Evolutionary conservation across 2,888 invertebrate species (phyloP).

Genomic region (Pristionchus mayeri): DNA sequence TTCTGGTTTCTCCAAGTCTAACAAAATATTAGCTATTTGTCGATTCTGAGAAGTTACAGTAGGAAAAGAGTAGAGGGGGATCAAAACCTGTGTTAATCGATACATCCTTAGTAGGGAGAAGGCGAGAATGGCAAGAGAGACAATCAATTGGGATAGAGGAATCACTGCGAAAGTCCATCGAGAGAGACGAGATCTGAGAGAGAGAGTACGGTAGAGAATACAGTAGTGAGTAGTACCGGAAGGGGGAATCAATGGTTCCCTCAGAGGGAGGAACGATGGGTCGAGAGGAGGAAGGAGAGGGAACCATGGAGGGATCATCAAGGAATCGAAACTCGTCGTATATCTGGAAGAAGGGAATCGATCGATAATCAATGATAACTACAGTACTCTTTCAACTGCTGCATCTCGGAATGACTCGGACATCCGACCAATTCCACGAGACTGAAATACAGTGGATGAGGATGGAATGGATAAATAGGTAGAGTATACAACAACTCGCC

Average conservation of each 20-base stretch:
- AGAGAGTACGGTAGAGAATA: too few species aligned
- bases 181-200: conserved; percentile 8
- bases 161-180: conserved; percentile 7
- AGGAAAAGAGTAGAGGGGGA: not conserved
- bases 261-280: not conserved
- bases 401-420: conserved; percentile 39
- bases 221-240: conserved; percentile 11
- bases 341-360: not conserved
- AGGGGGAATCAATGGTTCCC: not conserved
- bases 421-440: conserved; percentile 15
- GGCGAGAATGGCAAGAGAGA: conserved; percentile 30
- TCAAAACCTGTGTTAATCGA: conserved; percentile 8
- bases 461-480: not conserved
- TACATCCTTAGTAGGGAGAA: conserved; percentile 39
- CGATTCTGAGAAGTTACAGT: conserved; percentile 19
- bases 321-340: conserved; percentile 44
- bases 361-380: not conserved
- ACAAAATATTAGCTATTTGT: conserved; percentile 20
- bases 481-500: not conserved
- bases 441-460: not conserved
- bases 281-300: conserved; percentile 25
- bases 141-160: conserved; percentile 22
- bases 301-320: conserved; percentile 13
- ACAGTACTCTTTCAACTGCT: conserved; percentile 4
- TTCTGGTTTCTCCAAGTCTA: conserved; percentile 35